Evolutionary conservation across 1,140 invertebrate species (phyloP).

Genomic region (Conopomorpha cramerella): DNA sequence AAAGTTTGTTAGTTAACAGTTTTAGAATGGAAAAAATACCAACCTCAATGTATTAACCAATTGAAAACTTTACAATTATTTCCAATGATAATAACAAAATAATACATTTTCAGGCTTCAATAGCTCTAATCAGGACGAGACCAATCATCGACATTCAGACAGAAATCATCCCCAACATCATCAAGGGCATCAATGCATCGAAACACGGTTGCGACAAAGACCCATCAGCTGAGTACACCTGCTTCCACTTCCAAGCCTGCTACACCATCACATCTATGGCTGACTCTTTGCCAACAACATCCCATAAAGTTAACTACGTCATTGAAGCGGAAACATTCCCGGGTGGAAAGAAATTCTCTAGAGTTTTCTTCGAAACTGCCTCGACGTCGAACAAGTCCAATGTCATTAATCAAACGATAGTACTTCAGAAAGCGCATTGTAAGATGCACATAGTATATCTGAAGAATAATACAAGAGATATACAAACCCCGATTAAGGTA

Average conservation of each 20-base stretch:
- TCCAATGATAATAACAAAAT: too few species aligned
- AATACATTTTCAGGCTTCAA: slow-evolving; percentile 62
- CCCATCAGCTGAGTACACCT: slow-evolving; percentile 71
- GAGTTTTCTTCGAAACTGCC: slow-evolving; percentile 73
- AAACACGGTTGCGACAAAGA: slow-evolving; percentile 72
- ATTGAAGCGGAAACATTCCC: slow-evolving; percentile 85
- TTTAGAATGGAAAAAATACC: too few species aligned
- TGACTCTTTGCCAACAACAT: slow-evolving; percentile 55
- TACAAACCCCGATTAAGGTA: slow-evolving; percentile 80
- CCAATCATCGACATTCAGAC: slow-evolving; percentile 87
- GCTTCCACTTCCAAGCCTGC: slow-evolving; percentile 88
- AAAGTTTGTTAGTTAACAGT: too few species aligned
- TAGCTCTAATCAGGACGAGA: slow-evolving; percentile 75
- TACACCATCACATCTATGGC: slow-evolving; percentile 75
- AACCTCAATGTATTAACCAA: too few species aligned
- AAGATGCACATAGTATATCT: slow-evolving; percentile 78
- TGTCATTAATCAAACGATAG: slow-evolving; percentile 64
- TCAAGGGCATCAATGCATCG: slow-evolving; percentile 81
- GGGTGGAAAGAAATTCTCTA: slow-evolving; percentile 77
- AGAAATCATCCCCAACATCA: slow-evolving; percentile 57
- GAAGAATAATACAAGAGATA: slow-evolving; percentile 83
- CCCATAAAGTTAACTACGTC: slow-evolving; percentile 69
- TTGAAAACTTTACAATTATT: too few species aligned
- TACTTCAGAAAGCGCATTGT: slow-evolving; percentile 64
- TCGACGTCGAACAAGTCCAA: slow-evolving; percentile 59